Evolutionary conservation across 2,113 vertebrate genomes (phyloP), one percentile per base, ranked within the genome.

Genomic region (Pteropus alecto): DNA sequence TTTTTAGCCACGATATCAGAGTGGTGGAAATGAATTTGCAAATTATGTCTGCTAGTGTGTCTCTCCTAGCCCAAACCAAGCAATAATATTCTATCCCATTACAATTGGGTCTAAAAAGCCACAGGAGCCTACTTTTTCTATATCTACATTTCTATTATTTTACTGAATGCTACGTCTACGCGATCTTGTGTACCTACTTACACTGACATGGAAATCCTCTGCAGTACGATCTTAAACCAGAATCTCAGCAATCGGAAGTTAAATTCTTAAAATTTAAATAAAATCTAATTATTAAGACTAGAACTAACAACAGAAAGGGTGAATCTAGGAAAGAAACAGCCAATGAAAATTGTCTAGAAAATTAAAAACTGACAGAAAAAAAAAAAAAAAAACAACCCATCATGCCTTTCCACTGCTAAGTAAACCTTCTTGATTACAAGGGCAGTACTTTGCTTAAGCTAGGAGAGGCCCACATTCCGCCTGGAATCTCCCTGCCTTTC

Each of bases 371-470:
- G n/a, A 85, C 68, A 54, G 87, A 38, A 65, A 14, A 58, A 93
- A 41, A 51, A 15, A n/a, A 24, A 6, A 60, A 60, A 60, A 56
- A 60, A 56, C 22, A 76, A 93, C 8, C 28, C 68, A 76, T 38
- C 4, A 0, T 9, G 67, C 24, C 63, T 76, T 70, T 88, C 77
- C 46, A 60, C 33, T 54, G 68, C 41, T 86, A 79, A 96, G 51
- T 92, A 22, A 78, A 95, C 93, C 92, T 97, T 98, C 89, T 85
- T 79, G 94, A 93, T 96, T 79, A 96, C 30, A 95, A 93, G 48
- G 78, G 13, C 30, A 90, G 56, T 14, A 8, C 38, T 88, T 67
- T 63, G 60, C 82, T 73, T 73, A 73, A 87, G 43, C 18, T 4
- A 63, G 41, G 82, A 90, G 87, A 70, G 76, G 85, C 84, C 71